phyloP scores from a whole-genome alignment of 2,888 invertebrate species.

The Pycnomerus fuliginosus region DNA sequence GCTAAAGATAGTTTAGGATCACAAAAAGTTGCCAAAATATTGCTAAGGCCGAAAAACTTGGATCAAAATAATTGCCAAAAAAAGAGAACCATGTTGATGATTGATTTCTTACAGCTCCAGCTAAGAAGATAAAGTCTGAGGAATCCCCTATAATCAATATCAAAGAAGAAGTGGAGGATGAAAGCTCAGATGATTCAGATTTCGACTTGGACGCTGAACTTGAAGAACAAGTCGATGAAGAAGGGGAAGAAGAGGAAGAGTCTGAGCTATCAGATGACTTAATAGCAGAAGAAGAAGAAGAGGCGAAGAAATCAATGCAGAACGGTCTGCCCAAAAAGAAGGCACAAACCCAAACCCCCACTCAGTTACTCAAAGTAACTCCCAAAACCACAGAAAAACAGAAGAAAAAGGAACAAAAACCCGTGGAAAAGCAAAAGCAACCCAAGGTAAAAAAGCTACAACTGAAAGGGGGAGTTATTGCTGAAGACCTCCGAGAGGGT shows the following conservation, averaged over 20 bases:
- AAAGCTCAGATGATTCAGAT: constrained; percentile 43
- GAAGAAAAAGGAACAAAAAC: constrained; percentile 41
- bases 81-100: constrained; percentile 22
- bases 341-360: not conserved
- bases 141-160: constrained; percentile 22
- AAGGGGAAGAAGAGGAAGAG: constrained; percentile 44
- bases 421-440: constrained; percentile 43
- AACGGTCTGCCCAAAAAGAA: constrained; percentile 4
- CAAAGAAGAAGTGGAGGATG: constrained; percentile 28
- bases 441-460: constrained; percentile 55
- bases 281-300: constrained; percentile 54
- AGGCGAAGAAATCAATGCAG: constrained; percentile 19
- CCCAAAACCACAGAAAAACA: constrained; percentile 1
- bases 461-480: constrained; percentile 73
- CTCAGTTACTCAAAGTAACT: not conserved
- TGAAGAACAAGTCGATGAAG: constrained; percentile 35
- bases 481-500: constrained; percentile 82
- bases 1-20: too few relatives aligned
- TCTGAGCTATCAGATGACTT: too few relatives aligned
- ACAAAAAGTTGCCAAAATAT: too few relatives aligned
- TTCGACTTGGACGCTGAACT: constrained; percentile 31
- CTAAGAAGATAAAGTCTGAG: constrained; percentile 42
- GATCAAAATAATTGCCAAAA: not conserved
- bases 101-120: constrained; percentile 35
- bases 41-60: too few relatives aligned